Evolutionary conservation across 2,113 vertebrate species (phyloP).

Genomic region (Calidris pugnax): DNA sequence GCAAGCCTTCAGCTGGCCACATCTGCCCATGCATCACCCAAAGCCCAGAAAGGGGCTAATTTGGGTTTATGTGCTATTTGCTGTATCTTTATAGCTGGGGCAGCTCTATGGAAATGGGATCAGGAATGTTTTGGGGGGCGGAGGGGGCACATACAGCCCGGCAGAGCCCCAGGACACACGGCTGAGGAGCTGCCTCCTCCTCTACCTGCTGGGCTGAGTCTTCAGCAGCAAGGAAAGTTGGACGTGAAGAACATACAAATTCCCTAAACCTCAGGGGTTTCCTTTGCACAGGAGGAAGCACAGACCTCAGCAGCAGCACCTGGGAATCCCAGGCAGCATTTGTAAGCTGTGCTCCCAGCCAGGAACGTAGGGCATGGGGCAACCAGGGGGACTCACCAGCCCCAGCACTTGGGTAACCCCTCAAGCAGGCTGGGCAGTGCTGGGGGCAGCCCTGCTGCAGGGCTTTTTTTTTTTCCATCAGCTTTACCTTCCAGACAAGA

Average conservation of each 20-base stretch:
- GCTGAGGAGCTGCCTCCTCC: not conserved
- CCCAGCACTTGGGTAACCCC: not conserved
- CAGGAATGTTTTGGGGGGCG: not conserved
- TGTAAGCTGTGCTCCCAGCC: rapidly evolving
- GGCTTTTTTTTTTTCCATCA: not conserved
- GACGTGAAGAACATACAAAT: not conserved
- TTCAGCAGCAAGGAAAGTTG: rapidly evolving
- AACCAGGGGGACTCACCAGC: not conserved
- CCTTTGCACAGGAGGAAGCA: not conserved
- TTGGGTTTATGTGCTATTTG: not conserved
- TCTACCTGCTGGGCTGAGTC: not conserved
- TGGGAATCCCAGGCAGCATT: not conserved
- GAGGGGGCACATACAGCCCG: not conserved
- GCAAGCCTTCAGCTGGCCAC: not conserved
- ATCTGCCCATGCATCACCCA: not conserved
- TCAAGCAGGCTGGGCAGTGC: not conserved
- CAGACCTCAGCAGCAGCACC: not conserved
- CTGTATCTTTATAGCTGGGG: not conserved
- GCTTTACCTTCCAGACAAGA: constrained; percentile 23
- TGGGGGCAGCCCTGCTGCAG: not conserved
- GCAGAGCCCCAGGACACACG: rapidly evolving
- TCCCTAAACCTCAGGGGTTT: not conserved
- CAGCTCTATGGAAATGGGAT: not conserved
- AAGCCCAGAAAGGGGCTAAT: not conserved
- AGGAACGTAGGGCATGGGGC: rapidly evolving